Evolutionary conservation across 2,797 vertebrate genomes (phyloP).

Genomic region (Myotis planiceps): DNA sequence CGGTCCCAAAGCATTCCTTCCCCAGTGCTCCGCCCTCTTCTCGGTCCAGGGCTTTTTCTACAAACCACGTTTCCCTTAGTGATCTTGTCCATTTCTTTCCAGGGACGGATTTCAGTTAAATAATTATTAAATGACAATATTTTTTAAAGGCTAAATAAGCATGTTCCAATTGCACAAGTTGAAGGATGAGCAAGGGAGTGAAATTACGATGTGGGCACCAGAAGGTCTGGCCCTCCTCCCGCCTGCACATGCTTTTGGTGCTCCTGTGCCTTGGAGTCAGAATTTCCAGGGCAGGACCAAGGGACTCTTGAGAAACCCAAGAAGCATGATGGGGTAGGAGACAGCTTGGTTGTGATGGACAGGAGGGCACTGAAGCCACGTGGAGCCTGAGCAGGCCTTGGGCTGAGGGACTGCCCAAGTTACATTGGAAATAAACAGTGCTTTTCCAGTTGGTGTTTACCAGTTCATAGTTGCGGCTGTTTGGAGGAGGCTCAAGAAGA

Average conservation of each 20-base stretch:
- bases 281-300: not conserved
- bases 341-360: not conserved
- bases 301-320: too few species aligned
- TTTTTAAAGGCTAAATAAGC: not conserved
- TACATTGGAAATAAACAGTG: slow-evolving; percentile 13
- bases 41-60: not conserved
- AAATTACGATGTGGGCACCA: too few species aligned
- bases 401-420: not conserved
- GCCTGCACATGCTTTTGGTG: accelerated
- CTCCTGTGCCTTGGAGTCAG: not conserved
- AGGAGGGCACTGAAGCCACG: not conserved
- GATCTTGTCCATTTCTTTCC: not conserved
- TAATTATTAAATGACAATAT: not conserved
- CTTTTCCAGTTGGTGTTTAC: slow-evolving; percentile 22
- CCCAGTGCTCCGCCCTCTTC: not conserved
- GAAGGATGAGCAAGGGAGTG: not conserved
- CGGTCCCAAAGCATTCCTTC: not conserved
- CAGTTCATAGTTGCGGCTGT: slow-evolving; percentile 31
- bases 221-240: not conserved
- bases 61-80: not conserved
- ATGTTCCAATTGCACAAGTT: too few species aligned
- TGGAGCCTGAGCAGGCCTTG: not conserved
- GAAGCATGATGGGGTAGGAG: not conserved
- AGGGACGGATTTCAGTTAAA: not conserved
- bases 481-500: slow-evolving; percentile 44